A percentile compares a stretch with the other conserved stretches of the same genome.
Conservation (phyloP, 2,888 invertebrate genomes). For the Myopa tessellatipennis region DNA sequence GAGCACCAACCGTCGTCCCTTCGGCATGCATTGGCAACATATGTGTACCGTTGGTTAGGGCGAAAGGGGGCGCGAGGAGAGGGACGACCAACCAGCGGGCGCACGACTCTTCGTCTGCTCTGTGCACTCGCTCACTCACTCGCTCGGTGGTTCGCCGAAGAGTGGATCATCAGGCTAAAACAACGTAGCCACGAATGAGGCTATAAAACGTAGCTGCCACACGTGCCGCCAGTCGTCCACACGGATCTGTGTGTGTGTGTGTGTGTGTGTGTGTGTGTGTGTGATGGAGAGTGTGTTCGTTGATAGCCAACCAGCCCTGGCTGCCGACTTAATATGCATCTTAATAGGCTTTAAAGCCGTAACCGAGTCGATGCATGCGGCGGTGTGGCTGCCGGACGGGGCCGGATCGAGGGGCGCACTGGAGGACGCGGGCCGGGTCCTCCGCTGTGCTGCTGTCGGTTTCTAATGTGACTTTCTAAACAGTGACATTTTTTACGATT, state of each 20-base stretch:
- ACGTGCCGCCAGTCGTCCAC: conserved; percentile 30
- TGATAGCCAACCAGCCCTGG: conserved; percentile 28
- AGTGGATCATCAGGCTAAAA: conserved; percentile 32
- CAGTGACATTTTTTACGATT: neutral
- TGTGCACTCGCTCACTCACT: neutral
- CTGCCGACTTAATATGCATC: conserved; percentile 47
- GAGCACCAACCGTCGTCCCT: conserved; percentile 32
- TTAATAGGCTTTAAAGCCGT: conserved; percentile 48
- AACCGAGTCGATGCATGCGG: conserved; percentile 13
- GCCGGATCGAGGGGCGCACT: conserved; percentile 30
- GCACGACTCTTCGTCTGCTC: neutral
- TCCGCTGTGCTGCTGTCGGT: neutral
- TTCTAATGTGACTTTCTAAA: conserved; percentile 1
- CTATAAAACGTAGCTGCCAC: conserved; percentile 44
- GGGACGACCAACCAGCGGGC: neutral
- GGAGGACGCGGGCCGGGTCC: neutral
- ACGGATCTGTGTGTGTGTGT: conserved; percentile 41
- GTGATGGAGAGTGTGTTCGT: conserved; percentile 38
- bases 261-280: conserved; percentile 41
- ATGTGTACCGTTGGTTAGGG: neutral
- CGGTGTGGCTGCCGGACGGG: conserved; percentile 20
- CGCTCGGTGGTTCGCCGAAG: neutral
- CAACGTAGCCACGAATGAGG: conserved; percentile 41
- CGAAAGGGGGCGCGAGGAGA: neutral
- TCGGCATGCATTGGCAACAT: conserved; percentile 30